phyloP scores from a whole-genome alignment of 2,113 vertebrate genomes.

The Syrmaticus mikado region DNA sequence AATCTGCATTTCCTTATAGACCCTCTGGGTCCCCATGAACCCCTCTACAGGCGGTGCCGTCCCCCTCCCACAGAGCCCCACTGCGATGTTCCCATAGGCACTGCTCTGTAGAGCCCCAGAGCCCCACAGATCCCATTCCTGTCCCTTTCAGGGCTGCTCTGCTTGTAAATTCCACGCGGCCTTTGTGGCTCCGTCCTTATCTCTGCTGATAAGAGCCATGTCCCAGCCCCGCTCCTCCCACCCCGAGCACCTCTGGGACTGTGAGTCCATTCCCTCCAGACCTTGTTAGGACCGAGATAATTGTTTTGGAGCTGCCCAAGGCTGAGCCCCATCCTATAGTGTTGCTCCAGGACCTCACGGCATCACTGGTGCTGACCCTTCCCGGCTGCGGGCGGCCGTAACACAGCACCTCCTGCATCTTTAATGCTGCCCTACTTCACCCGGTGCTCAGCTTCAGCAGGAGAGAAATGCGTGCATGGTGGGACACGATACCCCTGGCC shows the following conservation, averaged over 20 bases:
- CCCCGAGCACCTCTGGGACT: background rate
- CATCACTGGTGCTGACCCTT: background rate
- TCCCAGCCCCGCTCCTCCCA: background rate
- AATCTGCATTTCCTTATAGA: rapidly evolving
- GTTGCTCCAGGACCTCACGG: background rate
- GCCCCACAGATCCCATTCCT: background rate
- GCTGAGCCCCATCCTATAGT: background rate
- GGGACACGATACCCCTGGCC: too few species aligned
- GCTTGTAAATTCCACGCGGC: too few species aligned
- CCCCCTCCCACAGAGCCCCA: background rate
- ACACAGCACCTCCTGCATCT: background rate
- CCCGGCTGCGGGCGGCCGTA: background rate
- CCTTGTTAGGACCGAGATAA: background rate
- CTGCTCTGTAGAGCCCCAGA: background rate
- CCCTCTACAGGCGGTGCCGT: background rate
- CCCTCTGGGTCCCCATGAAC: background rate
- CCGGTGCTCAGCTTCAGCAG: too few species aligned
- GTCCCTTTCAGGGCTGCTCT: background rate
- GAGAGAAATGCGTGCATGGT: too few species aligned
- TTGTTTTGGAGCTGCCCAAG: background rate
- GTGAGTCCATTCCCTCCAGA: background rate
- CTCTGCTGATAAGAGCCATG: background rate
- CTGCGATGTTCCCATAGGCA: background rate
- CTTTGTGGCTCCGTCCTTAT: background rate
- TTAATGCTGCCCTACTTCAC: background rate